Base-by-base conservation (phyloP, 2,113 vertebrate species). In the Passer montanus region DNA sequence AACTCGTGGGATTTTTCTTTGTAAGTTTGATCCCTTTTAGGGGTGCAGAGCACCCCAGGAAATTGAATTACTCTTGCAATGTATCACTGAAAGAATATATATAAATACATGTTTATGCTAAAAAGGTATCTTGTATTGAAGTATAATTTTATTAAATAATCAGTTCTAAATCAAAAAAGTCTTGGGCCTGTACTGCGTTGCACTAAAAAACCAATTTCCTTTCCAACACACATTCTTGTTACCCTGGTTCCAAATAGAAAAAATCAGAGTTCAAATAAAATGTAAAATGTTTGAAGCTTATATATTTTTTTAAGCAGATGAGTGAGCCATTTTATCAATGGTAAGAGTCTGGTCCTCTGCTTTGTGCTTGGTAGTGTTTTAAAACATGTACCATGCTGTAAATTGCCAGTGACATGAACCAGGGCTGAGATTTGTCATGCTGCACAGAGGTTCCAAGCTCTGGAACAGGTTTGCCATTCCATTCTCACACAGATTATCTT, bases 211-310 rank as follows among this genome's bases (percentile, higher is more conserved):
- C 2, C 21, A 28, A 20, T 28, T 24, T 89, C 37, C n/a, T 82
- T 84, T 90, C 44, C 47, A 78, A 70, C 4, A 49, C 28, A 13
- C 0, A 0, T 28, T 80, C 26, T 84, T 77, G 20, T 75, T 88
- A 43, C 20, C 23, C 16, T 44, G 30, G 9, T 84, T 87, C 41
- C 27, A 77, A 79, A 88, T 70, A 47, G 70, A 49, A 60, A 79
- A 87, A 69, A 58, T 64, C 47, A 56, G 22, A 72, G 35, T 83
- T 91, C 26, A 91, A 87, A 95, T 96, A 91, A 95, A 90, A 74
- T 18, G 10, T 15, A 46, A 60, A 67, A 58, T 68, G 7, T 30
- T 93, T 0, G 0, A 69, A 66, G 13, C 9, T 44, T 76, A 46
- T 35, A 11, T 41, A 15, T 41, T 41, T 69, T 84, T 82, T 85